Evolutionary conservation across 2,113 vertebrate genomes (phyloP), one percentile per base, ranked within the genome.

Genomic region (Rhabdornis inornatus): DNA sequence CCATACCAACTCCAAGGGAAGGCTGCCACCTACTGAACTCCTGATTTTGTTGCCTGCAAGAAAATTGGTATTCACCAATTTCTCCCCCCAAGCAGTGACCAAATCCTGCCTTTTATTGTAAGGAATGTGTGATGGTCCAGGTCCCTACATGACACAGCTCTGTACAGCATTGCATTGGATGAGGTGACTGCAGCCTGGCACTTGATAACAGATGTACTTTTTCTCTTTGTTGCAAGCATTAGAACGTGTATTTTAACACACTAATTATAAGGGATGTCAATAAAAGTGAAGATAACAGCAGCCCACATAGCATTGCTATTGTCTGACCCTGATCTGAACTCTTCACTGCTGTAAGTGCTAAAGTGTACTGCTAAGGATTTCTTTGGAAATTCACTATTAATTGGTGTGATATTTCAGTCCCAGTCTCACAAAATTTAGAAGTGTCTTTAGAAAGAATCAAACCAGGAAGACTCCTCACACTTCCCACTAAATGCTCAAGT

Each of bases 11-110:
- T 95, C 83, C 93, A 92, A 59, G 96, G 83, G 93, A 93, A 96
- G 94, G 94, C 85, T 96, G 96, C 95, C 96, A 97, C 82, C 96
- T 97, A 86, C 94, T 96, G 96, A 88, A 71, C 44, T 74, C 39
- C 75, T 1, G 9, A 2, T n/a, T 85, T 49, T 55, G 24, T 39
- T 55, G 64, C 71, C 59, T 70, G 28, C 23, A 49, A 78, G n/a
- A n/a, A n/a, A 49, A 65, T 71, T 64, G 60, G 49, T 11, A 25
- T 78, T 70, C 65, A 9, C 24, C 68, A 13, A 2, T 57, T 72
- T 59, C 24, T 71, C 23, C 13, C 47, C 56, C 55, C 47, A 50
- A 63, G 21, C 12, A 59, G 19, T 5, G 44, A 24, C 30, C 55
- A 78, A 60, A 52, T 63, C 52, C 64, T 39, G 22, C 37, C 44